Base-by-base conservation (phyloP, 1,140 invertebrate species). In the Tenebrio molitor region DNA sequence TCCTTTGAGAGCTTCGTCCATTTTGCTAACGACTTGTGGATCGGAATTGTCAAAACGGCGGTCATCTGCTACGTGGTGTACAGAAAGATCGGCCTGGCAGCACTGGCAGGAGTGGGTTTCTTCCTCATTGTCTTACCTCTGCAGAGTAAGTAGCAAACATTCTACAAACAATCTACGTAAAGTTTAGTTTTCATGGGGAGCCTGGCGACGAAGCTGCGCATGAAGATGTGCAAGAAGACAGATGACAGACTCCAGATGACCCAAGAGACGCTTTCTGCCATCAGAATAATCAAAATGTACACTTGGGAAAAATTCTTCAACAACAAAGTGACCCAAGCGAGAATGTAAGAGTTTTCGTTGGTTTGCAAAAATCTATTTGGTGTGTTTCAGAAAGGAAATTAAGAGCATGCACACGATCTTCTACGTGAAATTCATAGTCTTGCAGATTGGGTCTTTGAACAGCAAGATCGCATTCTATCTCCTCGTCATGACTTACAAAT, bases 201-300 rank as follows among this genome's bases (percentile, higher is more conserved):
- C n/a, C 65, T 50, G 33, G 66, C 65, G 2, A 65, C 50, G 21
- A 69, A 39, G n/a, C 36, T 72, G 29, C 33, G 72, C 7, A 12
- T 74, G 25, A 74, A 63, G 50, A 74, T 62, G 33, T 58, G 66
- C 21, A 50, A 64, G 19, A 74, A 72, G n/a, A 95, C 93, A 0
- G 95, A 97, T 84, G 88, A 93, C 74, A 83, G 95, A 10, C 91
- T 96, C 0, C 85, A 91, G 42, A 79, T 94, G 6, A 95, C 95
- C 87, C 94, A 93, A 78, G 94, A 96, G 79, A 91, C 95, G n/a
- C 90, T 96, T 14, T 87, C 87, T 36, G 91, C 90, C 10, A 92
- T 92, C 17, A 90, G 91, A 68, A 89, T 91, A 0, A 94, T 92
- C 17, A 97, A 97, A 84, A 95, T 96, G 93, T 95, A 94, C 78